phyloP scores from a whole-genome alignment of 2,797 vertebrate genomes.

The Scarus forsteni region DNA sequence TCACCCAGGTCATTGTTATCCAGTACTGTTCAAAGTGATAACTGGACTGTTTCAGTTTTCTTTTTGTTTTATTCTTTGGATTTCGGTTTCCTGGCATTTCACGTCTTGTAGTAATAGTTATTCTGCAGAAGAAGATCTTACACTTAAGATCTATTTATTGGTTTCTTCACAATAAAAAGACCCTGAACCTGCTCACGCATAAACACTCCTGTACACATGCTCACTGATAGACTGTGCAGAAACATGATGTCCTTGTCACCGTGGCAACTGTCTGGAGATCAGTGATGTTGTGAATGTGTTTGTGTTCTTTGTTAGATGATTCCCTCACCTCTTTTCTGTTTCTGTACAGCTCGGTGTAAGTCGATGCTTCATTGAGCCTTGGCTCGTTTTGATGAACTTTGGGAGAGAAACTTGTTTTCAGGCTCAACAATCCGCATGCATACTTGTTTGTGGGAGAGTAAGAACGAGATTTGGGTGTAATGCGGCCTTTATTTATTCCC shows the following conservation, averaged over 20 bases:
- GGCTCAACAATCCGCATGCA: not conserved
- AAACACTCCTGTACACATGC: not conserved
- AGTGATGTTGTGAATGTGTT: conserved; percentile 35
- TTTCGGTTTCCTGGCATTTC: no score
- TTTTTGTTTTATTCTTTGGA: no score
- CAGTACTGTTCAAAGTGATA: no score
- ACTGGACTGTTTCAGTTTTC: no score
- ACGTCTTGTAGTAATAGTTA: no score
- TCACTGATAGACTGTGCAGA: conserved; percentile 9
- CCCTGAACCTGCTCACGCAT: not conserved
- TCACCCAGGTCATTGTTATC: no score
- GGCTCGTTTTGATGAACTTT: conserved; percentile 26
- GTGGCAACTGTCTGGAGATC: conserved; percentile 65
- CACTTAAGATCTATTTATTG: no score
- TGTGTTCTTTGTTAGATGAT: conserved; percentile 36
- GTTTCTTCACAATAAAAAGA: no score
- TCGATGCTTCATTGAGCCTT: conserved; percentile 5
- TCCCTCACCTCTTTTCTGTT: conserved; percentile 21
- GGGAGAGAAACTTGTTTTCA: not conserved
- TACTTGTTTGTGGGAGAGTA: not conserved
- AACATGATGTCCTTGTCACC: conserved; percentile 59
- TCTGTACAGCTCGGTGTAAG: not conserved
- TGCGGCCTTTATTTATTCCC: conserved; percentile 30
- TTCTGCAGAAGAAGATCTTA: no score
- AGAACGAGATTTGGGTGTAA: not conserved